Percentiles rank a stretch among this genome's conserved stretches.
Conservation (phyloP, 2,113 vertebrate genomes). For the Podarcis cretensis region DNA sequence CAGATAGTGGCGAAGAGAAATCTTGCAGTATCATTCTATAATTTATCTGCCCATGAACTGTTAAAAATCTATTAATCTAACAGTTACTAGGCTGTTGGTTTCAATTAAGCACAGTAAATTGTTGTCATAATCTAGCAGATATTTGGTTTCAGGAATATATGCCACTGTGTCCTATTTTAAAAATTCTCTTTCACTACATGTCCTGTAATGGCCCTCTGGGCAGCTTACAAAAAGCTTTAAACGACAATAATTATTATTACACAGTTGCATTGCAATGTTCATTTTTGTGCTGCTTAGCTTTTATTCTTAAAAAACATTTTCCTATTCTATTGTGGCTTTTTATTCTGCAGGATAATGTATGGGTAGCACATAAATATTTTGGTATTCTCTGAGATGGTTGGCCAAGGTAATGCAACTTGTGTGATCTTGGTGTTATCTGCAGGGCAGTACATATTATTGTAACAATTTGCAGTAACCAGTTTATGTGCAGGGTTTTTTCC, state of each 20-base stretch:
- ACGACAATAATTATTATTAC: not conserved
- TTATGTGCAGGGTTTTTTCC: not conserved
- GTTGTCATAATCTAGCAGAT: not conserved
- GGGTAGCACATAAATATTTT: not conserved
- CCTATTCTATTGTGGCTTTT: not conserved
- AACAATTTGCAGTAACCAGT: not conserved
- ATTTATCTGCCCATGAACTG: no score
- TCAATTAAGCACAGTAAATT: not conserved
- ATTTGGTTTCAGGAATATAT: not conserved
- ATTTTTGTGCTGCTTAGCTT: not conserved
- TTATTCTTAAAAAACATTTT: not conserved
- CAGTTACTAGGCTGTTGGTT: not conserved
- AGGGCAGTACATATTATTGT: not conserved
- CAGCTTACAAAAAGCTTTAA: not conserved
- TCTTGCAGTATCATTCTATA: no score
- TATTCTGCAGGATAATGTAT: not conserved
- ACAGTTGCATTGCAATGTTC: not conserved
- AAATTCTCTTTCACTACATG: not conserved
- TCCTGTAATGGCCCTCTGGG: not conserved
- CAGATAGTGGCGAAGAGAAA: not conserved
- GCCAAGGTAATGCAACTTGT: not conserved
- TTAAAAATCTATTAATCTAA: no score
- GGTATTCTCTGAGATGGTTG: not conserved
- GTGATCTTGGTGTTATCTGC: not conserved
- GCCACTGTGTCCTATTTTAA: not conserved